Evolutionary conservation across 2,113 vertebrate species (phyloP).

Genomic region (Carettochelys insculpta): DNA sequence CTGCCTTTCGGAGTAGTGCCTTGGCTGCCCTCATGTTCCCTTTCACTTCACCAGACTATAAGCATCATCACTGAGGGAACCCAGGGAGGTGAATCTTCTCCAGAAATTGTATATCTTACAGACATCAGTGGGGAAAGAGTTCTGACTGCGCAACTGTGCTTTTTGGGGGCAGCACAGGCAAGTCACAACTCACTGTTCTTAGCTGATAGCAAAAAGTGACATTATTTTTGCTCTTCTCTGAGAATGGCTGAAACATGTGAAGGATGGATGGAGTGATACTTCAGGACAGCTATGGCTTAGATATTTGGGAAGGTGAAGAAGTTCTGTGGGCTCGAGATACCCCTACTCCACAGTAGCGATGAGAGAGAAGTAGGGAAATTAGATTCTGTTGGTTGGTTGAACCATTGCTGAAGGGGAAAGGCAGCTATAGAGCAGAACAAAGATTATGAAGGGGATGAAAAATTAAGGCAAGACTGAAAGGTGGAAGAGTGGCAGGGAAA

Average conservation of each 20-base stretch:
- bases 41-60: not conserved
- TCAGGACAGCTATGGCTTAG: not conserved
- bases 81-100: not conserved
- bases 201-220: not conserved
- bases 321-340: not conserved
- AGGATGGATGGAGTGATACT: not conserved
- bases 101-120: not conserved
- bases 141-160: not conserved
- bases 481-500: not conserved
- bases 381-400: not conserved
- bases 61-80: not conserved
- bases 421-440: not conserved
- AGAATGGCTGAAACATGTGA: not conserved
- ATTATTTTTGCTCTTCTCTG: not conserved
- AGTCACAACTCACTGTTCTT: not conserved
- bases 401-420: not conserved
- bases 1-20: not conserved
- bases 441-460: not conserved
- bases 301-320: slow-evolving; percentile 1
- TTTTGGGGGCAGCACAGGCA: not conserved
- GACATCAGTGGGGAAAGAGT: not conserved
- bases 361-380: not conserved
- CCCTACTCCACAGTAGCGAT: not conserved
- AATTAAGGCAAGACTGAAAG: not conserved
- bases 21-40: not conserved